Conservation (phyloP, 1,140 invertebrate species). For the Bombus waltoni region DNA sequence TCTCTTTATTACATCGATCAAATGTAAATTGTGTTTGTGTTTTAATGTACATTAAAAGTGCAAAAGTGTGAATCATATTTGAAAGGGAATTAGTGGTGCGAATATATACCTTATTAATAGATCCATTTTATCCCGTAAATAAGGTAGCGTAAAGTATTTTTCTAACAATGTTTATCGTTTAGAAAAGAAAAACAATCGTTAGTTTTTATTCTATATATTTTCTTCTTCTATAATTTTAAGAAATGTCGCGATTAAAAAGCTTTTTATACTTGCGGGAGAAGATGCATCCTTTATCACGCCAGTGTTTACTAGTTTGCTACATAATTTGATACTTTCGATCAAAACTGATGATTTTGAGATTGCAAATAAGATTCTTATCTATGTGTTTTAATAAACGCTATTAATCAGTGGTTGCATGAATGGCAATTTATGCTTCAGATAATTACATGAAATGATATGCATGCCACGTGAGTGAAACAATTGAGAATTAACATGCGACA, state of each 20-base stretch:
- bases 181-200: not conserved
- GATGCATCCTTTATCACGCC: not conserved
- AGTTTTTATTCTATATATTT: not conserved
- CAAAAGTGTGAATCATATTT: not conserved
- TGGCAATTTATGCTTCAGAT: not conserved
- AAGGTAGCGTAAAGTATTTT: conserved; percentile 9
- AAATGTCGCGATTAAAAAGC: not conserved
- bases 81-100: not conserved
- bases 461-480: not conserved
- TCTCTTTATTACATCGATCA: not conserved
- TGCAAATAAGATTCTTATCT: not conserved
- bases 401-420: not conserved
- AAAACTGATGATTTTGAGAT: not conserved
- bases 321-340: not conserved
- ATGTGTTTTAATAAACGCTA: not conserved
- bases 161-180: not conserved
- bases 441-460: not conserved
- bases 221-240: not conserved
- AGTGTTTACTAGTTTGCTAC: not conserved
- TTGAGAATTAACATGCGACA: not conserved
- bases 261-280: not conserved
- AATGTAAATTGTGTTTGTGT: not conserved
- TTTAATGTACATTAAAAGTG: not conserved
- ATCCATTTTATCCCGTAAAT: not conserved
- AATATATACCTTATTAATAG: not conserved